A percentile compares a stretch with the other conserved stretches of the same genome.
These are phyloP conservation scores for Florisuga fusca DNA, from an alignment of 2,797 vertebrate genomes.

Conservation along the genomic window DNA sequence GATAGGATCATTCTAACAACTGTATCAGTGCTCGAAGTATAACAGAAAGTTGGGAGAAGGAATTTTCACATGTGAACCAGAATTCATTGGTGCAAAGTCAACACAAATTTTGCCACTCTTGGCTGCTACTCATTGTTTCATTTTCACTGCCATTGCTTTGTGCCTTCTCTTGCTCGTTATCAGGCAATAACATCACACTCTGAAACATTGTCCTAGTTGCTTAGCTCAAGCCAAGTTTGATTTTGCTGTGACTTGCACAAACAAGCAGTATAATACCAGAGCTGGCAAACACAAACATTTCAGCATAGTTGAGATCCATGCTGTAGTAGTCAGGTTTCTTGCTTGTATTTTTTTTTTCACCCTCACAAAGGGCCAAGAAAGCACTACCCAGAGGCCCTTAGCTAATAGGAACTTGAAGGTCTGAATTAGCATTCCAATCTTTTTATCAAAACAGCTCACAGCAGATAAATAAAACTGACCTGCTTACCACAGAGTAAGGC, in stretches of 20 bases:
- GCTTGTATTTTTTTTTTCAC: neutral
- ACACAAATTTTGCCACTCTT: neutral
- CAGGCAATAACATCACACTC: neutral
- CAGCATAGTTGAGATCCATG: neutral
- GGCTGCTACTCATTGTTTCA: neutral
- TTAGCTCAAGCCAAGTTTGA: neutral
- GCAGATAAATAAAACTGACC: conserved; percentile 48
- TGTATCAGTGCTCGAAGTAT: neutral
- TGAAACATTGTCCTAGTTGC: neutral
- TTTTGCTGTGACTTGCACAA: conserved; percentile 54
- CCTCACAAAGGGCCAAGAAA: neutral
- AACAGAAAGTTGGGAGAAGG: neutral
- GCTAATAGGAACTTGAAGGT: conserved; percentile 29
- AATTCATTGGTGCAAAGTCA: neutral
- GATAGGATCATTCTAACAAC: neutral
- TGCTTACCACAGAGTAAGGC: neutral
- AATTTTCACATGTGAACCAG: neutral
- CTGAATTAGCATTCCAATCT: conserved; percentile 40
- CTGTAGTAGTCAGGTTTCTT: conserved; percentile 12
- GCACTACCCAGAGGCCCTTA: neutral
- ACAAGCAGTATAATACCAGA: conserved; percentile 24
- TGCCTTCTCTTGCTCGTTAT: neutral
- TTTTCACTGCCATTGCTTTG: neutral
- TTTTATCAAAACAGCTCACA: conserved; percentile 42
- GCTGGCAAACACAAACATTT: conserved; percentile 34